phyloP scores from a whole-genome alignment of 2,888 invertebrate species.

The Phragmatobia fuliginosa region DNA sequence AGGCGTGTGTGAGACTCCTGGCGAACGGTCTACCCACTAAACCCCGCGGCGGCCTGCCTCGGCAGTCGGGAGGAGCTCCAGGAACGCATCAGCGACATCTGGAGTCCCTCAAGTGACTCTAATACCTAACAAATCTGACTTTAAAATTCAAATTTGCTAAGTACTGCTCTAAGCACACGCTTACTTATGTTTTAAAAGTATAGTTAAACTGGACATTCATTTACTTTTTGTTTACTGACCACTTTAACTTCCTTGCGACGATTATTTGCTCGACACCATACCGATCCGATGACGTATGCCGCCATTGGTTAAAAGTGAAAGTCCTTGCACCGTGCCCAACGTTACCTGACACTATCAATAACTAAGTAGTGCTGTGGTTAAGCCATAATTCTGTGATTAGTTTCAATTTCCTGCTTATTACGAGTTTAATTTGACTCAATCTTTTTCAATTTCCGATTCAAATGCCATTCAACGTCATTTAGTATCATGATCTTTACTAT shows the following conservation, averaged over 20 bases:
- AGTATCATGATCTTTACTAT: background rate
- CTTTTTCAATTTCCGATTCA: background rate
- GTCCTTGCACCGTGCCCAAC: conserved; percentile 36
- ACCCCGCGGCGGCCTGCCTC: no score
- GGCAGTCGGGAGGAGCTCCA: no score
- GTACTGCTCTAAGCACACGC: background rate
- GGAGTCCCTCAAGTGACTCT: no score
- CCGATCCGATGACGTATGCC: conserved; percentile 35
- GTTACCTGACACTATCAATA: conserved; percentile 19
- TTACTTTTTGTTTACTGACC: background rate
- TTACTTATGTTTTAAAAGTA: background rate
- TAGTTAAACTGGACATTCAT: background rate
- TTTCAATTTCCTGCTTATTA: background rate
- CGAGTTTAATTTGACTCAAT: background rate
- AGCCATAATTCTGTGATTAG: background rate
- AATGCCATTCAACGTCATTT: background rate
- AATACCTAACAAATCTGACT: background rate
- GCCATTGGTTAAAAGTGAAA: conserved; percentile 45
- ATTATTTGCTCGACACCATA: conserved; percentile 11
- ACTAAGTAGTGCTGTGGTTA: conserved; percentile 5
- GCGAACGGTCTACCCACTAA: no score
- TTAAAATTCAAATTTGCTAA: background rate
- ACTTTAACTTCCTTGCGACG: background rate
- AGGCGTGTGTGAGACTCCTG: no score
- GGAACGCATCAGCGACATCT: no score